Evolutionary conservation across 2,888 invertebrate species (phyloP).

Genomic region (Melikaiella ostensackeni): DNA sequence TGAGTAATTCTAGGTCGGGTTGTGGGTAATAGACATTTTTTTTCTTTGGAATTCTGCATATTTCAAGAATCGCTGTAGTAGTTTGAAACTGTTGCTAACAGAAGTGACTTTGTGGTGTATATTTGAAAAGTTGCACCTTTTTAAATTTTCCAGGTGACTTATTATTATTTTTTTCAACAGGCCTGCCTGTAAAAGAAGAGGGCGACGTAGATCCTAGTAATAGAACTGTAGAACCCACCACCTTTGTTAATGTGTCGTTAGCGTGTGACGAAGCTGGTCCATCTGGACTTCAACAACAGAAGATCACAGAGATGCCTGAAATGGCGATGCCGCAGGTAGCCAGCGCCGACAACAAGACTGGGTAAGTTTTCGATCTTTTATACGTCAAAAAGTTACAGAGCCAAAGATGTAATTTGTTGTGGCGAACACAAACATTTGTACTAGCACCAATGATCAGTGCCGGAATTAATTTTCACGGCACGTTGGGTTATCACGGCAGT

Average conservation of each 20-base stretch:
- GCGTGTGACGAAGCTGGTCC: conserved; percentile 76
- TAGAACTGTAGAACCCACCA: conserved; percentile 71
- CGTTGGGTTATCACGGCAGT: background rate
- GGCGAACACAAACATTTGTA: conserved; percentile 68
- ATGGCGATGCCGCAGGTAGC: conserved; percentile 67
- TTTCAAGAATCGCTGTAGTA: too few relatives aligned
- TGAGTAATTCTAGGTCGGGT: too few relatives aligned
- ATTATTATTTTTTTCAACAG: conserved; percentile 52
- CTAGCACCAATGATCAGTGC: conserved; percentile 28
- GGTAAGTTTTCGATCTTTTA: conserved; percentile 71
- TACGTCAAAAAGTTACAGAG: conserved; percentile 56
- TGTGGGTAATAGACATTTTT: too few relatives aligned
- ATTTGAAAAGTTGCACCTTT: background rate
- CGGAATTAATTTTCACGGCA: conserved; percentile 17
- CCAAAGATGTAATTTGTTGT: conserved; percentile 73
- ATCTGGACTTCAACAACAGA: conserved; percentile 75
- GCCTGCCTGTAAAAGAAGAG: conserved; percentile 74
- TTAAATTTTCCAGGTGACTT: background rate
- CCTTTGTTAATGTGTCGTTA: conserved; percentile 74
- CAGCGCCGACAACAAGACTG: conserved; percentile 73
- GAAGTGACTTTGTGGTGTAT: background rate
- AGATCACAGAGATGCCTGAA: conserved; percentile 71
- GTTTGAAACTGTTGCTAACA: too few relatives aligned
- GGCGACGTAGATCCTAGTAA: conserved; percentile 70
- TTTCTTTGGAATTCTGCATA: too few relatives aligned